These are phyloP conservation scores for Alexandromys fortis DNA, from an alignment of 2,113 vertebrate genomes.

Conservation along the genomic window DNA sequence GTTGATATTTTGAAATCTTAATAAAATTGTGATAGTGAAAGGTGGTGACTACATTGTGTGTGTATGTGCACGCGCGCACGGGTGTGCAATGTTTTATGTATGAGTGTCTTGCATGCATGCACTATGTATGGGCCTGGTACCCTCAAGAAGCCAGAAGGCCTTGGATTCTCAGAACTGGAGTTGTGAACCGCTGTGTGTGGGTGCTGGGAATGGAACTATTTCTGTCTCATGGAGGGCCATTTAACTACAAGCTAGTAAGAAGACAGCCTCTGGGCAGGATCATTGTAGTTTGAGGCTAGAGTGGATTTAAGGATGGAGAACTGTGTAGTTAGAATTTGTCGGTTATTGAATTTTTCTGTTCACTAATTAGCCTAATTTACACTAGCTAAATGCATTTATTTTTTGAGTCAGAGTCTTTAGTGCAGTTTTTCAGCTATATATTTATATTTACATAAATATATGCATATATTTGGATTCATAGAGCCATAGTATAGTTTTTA, in stretches of 20 bases:
- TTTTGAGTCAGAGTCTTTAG: too few species aligned
- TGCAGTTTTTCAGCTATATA: too few species aligned
- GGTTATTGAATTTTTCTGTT: background rate
- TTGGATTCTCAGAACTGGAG: background rate
- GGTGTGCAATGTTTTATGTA: background rate
- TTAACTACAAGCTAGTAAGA: background rate
- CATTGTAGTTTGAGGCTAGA: background rate
- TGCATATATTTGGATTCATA: background rate
- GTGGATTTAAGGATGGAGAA: background rate
- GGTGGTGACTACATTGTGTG: too few species aligned
- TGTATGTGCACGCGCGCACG: background rate
- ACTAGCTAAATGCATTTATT: background rate
- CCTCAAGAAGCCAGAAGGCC: background rate
- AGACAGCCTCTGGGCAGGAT: background rate
- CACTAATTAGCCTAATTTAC: background rate
- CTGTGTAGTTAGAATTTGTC: background rate
- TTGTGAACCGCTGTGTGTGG: background rate
- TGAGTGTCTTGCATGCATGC: background rate
- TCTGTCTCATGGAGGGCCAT: background rate
- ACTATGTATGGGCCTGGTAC: background rate
- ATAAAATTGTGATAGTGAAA: background rate
- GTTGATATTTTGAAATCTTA: background rate
- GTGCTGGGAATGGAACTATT: background rate
- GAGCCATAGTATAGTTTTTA: background rate
- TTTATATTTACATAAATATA: too few species aligned